A percentile compares a stretch with the other conserved stretches of the same genome.
Evolutionary conservation across 2,888 invertebrate genomes (phyloP).

Genomic region (Fragum whitleyi): DNA sequence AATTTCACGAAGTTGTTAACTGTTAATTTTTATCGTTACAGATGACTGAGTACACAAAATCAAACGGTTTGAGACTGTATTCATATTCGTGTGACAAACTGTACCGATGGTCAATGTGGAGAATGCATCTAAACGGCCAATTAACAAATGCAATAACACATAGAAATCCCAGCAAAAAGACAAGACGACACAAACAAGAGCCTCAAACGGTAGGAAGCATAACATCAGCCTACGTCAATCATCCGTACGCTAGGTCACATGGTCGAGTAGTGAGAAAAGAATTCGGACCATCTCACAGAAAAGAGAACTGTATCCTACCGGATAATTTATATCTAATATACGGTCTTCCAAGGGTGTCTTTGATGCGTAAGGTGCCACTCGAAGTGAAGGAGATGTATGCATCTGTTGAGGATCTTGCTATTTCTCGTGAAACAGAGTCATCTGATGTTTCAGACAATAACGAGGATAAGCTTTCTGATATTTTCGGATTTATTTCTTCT

Average conservation of each 20-base stretch:
- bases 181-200: background rate
- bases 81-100: slow-evolving; percentile 45
- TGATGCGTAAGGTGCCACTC: slow-evolving; percentile 30
- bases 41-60: slow-evolving; percentile 18
- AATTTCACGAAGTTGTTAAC: too few species aligned
- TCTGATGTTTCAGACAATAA: background rate
- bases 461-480: slow-evolving; percentile 38
- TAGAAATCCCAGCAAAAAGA: background rate
- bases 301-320: slow-evolving; percentile 19
- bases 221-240: slow-evolving; percentile 39
- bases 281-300: background rate
- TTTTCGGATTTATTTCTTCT: slow-evolving; percentile 47
- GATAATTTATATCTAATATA: slow-evolving; percentile 54
- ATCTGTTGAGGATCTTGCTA: slow-evolving; percentile 31
- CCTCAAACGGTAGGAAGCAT: slow-evolving; percentile 23
- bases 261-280: slow-evolving; percentile 41
- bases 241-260: slow-evolving; percentile 41
- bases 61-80: slow-evolving; percentile 28
- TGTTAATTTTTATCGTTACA: background rate
- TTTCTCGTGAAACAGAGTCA: background rate
- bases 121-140: slow-evolving; percentile 58
- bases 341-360: slow-evolving; percentile 49
- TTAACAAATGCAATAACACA: slow-evolving; percentile 38
- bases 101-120: slow-evolving; percentile 61
- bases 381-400: slow-evolving; percentile 35